These are phyloP conservation scores for Engraulis encrasicolus DNA, from an alignment of 2,113 vertebrate species.

Conservation along the genomic window DNA sequence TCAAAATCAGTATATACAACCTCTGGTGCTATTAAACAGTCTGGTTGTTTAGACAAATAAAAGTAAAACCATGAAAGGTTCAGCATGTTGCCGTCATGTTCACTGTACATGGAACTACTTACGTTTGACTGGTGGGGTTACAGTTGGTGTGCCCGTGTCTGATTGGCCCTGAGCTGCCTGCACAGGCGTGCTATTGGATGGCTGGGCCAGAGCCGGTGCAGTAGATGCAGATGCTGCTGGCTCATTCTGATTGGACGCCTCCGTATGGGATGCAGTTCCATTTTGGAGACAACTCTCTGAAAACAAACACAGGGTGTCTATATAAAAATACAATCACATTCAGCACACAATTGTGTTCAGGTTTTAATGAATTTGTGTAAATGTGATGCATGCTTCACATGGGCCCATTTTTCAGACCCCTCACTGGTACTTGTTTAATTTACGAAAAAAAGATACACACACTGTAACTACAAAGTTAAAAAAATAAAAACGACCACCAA, in stretches of 20 bases:
- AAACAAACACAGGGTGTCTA: neutral
- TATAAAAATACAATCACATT: too few relatives aligned
- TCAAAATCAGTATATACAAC: neutral
- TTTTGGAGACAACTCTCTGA: constrained; percentile 35
- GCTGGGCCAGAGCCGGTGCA: constrained; percentile 47
- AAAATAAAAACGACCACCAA: neutral
- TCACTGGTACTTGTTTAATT: too few relatives aligned
- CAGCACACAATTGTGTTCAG: too few relatives aligned
- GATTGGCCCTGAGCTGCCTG: constrained; percentile 60
- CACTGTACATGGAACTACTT: constrained; percentile 27
- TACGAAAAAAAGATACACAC: too few relatives aligned
- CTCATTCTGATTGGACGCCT: constrained; percentile 49
- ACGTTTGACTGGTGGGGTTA: constrained; percentile 66
- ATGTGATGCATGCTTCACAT: too few relatives aligned
- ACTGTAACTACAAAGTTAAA: neutral
- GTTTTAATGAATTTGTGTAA: too few relatives aligned
- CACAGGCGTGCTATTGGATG: constrained; percentile 48
- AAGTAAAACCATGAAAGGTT: neutral
- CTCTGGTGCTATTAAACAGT: neutral
- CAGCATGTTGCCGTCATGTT: too few relatives aligned
- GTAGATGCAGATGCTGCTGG: constrained; percentile 54
- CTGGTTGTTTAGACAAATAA: constrained; percentile 15
- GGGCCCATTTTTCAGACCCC: too few relatives aligned
- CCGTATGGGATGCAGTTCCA: constrained; percentile 59
- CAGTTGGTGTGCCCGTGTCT: constrained; percentile 54